Percentiles rank a stretch among this genome's conserved stretches.
These are phyloP conservation scores for Chunga burmeisteri DNA, from an alignment of 2,113 vertebrate genomes.

Conservation along the genomic window DNA sequence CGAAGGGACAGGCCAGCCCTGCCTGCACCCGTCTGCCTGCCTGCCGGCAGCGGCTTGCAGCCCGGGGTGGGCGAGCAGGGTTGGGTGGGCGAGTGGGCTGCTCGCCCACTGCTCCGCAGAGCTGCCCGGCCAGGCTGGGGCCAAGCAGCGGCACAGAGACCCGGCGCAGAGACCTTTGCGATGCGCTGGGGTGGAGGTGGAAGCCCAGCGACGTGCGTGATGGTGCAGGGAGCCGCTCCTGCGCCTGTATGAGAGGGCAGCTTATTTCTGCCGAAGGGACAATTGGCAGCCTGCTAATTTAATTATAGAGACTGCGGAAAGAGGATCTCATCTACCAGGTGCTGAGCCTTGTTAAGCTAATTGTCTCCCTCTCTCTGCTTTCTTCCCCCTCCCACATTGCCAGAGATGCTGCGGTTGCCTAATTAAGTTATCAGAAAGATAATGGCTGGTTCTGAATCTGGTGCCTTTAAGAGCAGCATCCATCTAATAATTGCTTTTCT, in stretches of 20 bases:
- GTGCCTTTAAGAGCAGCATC: slow-evolving; percentile 56
- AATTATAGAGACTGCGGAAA: slow-evolving; percentile 68
- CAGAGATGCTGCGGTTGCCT: slow-evolving; percentile 60
- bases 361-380: slow-evolving; percentile 74
- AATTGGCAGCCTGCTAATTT: slow-evolving; percentile 64
- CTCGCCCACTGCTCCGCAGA: fast-evolving
- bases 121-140: too few relatives aligned
- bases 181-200: background rate
- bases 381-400: slow-evolving; percentile 60
- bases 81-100: too few relatives aligned
- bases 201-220: fast-evolving
- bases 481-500: background rate
- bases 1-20: background rate
- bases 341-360: slow-evolving; percentile 74
- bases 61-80: too few relatives aligned
- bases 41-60: background rate
- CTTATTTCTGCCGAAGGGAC: slow-evolving; percentile 38
- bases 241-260: background rate
- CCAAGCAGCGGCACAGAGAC: background rate
- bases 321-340: slow-evolving; percentile 65
- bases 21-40: background rate
- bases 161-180: fast-evolving
- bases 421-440: slow-evolving; percentile 77
- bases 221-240: background rate
- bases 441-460: slow-evolving; percentile 61